Evolutionary conservation across 2,888 invertebrate species (phyloP), one percentile per base, ranked within the genome.

Genomic region (Horisme vitalbata): DNA sequence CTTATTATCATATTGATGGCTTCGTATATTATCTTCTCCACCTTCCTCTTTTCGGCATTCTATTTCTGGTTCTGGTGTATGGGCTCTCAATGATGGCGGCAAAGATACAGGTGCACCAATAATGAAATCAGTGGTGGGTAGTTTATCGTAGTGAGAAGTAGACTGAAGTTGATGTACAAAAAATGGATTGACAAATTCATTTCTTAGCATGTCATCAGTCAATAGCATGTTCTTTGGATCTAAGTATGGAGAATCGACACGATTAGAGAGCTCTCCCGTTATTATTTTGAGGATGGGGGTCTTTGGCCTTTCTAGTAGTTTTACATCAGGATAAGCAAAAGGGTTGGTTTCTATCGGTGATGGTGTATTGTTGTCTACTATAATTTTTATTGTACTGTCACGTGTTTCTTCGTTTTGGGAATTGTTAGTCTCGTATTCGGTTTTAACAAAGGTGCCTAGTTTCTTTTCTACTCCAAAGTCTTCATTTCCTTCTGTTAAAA

Each of bases 71-170:
- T 82, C 79, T 30, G 83, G 81, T 23, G 84, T 71, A 13, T 79
- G 57, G 4, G 75, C 66, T 62, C 75, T 79, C 35, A 85, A 56
- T 21, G 82, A 64, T 4, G 83, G 84, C 12, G 87, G 86, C 9
- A 88, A 68, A 23, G 89, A 88, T 21, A 90, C 90, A n/a, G 90
- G 90, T 28, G 89, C 90, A 26, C 90, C 90, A 47, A 90, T 90
- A 20, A 85, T 87, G 57, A 90, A 90, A 59, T 90, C 85, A n/a
- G 86, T 69, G 10, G 74, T 60, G 0, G 76, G 79, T 23, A 63
- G 49, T 41, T 64, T 59, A 33, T 71, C 70, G 38, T 39, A 52
- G 26, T 61, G 59, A 31, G 67, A 32, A 23, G 46, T 58, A n/a
- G 61, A 63, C 45, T 69, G 71, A 28, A 74, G 69, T 50, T 79